Base-by-base conservation (phyloP, 2,113 vertebrate species). In the Cyanoderma ruficeps region DNA sequence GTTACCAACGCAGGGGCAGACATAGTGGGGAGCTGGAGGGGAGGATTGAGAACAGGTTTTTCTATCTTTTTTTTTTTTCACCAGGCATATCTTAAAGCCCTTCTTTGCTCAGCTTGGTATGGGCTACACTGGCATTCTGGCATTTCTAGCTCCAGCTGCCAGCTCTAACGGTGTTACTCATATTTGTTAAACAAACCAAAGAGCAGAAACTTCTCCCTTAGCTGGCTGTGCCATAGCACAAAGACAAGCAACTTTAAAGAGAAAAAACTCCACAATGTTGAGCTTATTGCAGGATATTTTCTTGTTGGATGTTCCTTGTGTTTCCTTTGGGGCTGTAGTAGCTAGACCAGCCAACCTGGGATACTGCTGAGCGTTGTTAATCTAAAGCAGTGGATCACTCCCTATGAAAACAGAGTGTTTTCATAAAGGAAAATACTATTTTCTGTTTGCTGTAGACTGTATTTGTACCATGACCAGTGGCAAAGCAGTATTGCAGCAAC, bases 271-370 rank as follows among this genome's bases (percentile, higher is more conserved):
- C 3, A 50, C 10, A 50, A 30, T 2, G 2, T 7, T 77, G 28
- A 70, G 21, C 27, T 84, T 21, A 59, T 46, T 92, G 60, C n/a
- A 78, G 39, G 18, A 13, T 87, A 71, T 87, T 87, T 87, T 94
- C 61, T 35, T 69, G 20, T n/a, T 87, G 69, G 65, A 14, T 89
- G 52, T 71, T 87, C 72, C 31, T 28, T 52, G 9, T 87, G 23
- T 63, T 89, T 71, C 41, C 10, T 85, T 82, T 74, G 21, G 13
- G n/a, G n/a, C 39, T 84, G 23, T 46, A 49, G 35, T 64, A 75
- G 39, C n/a, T 41, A 89, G 56, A 47, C 31, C 27, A 68, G 44
- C 30, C 53, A 61, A 81, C 18, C 23, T 37, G 52, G 55, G 30
- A 82, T 50, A 76, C 20, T 35, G 55, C 47, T 61, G 39, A 63